These are phyloP conservation scores for Aurelia aurita DNA, from an alignment of 30 jellyfish, hydroid and myxozoan species.

Conservation along the genomic window DNA sequence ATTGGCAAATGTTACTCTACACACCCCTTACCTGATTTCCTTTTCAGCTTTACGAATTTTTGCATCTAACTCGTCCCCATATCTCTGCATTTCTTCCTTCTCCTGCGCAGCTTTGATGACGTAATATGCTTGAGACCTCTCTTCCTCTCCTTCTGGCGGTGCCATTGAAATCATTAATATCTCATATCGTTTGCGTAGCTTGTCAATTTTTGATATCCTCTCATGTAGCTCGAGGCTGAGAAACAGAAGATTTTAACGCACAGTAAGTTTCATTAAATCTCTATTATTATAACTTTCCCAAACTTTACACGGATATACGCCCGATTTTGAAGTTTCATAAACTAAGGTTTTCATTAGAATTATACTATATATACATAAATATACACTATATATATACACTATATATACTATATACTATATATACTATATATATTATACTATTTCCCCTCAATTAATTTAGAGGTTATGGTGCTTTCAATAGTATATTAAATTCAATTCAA, in stretches of 20 bases:
- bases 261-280: no score
- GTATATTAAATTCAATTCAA: no score
- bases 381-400: no score
- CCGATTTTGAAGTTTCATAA: no score
- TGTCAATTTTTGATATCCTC: constrained; percentile 95
- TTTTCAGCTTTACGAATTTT: constrained; percentile 97
- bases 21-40: constrained; percentile 83
- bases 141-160: constrained; percentile 99
- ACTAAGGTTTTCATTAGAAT: no score
- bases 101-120: constrained; percentile 99
- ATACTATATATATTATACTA: no score
- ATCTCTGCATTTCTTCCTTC: constrained; percentile 97
- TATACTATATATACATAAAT: no score
- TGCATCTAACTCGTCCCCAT: constrained; percentile 99
- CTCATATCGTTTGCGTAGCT: constrained; percentile 96
- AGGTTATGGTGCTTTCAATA: no score
- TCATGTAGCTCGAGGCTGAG: constrained; percentile 95
- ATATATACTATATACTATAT: no score
- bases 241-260: neutral
- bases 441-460: no score
- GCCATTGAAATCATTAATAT: constrained; percentile 99
- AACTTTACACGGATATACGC: no score
- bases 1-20: neutral
- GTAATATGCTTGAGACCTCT: constrained; percentile 97
- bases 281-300: no score